These are phyloP conservation scores for Pyrrhia umbra DNA, from an alignment of 2,888 invertebrate genomes.

Conservation along the genomic window DNA sequence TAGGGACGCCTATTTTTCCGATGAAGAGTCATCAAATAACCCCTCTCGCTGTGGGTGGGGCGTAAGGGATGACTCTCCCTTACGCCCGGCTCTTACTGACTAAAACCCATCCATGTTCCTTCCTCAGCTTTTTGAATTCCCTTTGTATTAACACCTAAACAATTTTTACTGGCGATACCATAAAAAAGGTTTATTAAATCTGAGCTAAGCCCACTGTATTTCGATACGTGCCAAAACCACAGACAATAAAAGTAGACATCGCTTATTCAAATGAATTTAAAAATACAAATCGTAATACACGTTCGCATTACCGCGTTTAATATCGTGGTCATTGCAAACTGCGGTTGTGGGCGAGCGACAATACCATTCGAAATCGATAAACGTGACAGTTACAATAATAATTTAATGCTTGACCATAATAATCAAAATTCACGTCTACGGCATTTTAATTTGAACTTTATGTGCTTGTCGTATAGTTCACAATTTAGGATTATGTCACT, in stretches of 20 bases:
- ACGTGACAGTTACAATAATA: not conserved
- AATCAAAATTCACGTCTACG: not conserved
- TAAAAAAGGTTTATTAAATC: no score
- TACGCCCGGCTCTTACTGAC: no score
- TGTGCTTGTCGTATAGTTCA: not conserved
- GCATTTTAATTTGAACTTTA: not conserved
- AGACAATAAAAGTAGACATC: not conserved
- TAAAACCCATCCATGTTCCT: no score
- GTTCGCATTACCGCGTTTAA: not conserved
- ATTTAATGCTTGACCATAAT: not conserved
- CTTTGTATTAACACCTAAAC: no score
- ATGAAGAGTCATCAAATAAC: no score
- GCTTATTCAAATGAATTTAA: not conserved
- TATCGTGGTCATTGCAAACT: conserved; percentile 1
- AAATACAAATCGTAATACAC: not conserved
- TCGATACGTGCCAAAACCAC: not conserved
- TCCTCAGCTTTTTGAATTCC: no score
- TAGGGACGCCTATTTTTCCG: no score
- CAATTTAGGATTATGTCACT: no score
- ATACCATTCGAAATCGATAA: not conserved
- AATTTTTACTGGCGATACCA: no score
- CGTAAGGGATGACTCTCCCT: no score
- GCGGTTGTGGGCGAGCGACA: not conserved
- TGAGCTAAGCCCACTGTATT: no score
- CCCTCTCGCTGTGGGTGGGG: no score